A percentile compares a stretch with the other conserved stretches of the same genome.
These are phyloP conservation scores for Prunella himalayana DNA, from an alignment of 2,113 vertebrate genomes.

Conservation along the genomic window DNA sequence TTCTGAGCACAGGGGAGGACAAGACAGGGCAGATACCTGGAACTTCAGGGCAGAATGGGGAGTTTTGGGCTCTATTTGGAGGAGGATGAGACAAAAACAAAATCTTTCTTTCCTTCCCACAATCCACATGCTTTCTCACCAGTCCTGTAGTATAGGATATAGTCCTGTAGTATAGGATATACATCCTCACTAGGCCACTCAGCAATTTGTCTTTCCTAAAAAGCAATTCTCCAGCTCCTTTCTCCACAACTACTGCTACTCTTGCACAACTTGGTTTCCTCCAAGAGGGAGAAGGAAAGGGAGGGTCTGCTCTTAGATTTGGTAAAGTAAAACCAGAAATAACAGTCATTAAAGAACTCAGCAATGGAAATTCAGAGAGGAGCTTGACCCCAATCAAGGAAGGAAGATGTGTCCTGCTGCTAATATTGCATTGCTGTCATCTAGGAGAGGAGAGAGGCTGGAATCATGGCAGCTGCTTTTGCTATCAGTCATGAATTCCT, in stretches of 20 bases:
- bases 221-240: background rate
- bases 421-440: background rate
- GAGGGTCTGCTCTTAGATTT: background rate
- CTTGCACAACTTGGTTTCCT: background rate
- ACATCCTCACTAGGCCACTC: background rate
- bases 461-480: background rate
- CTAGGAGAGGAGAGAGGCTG: background rate
- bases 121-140: background rate
- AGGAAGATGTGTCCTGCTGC: constrained; percentile 12
- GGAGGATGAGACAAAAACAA: background rate
- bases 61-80: background rate
- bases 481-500: background rate
- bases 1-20: background rate
- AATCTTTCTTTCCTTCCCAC: background rate
- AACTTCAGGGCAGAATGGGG: background rate
- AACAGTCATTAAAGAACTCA: background rate
- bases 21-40: background rate
- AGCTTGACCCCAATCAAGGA: constrained; percentile 15
- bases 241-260: background rate
- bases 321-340: background rate
- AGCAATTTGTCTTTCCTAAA: background rate
- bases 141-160: background rate
- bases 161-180: background rate
- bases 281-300: background rate
- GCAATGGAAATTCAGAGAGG: background rate